Evolutionary conservation across 2,888 invertebrate species (phyloP).

Genomic region (Chaitophorus viminalis): DNA sequence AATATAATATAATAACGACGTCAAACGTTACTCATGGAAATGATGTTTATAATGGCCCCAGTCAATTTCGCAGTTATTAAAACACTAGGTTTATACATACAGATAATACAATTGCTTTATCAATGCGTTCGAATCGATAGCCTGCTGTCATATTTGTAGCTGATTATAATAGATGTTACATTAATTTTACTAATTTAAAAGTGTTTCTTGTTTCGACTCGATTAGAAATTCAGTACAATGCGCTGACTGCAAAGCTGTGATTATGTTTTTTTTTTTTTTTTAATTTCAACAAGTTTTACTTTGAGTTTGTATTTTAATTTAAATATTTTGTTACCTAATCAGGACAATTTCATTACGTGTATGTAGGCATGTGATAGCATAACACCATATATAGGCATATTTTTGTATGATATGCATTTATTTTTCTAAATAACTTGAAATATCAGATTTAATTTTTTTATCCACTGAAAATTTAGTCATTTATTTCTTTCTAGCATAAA

Average conservation of each 20-base stretch:
- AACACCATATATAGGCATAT: not conserved
- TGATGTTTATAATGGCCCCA: not conserved
- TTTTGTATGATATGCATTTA: no score
- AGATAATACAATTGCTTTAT: conserved; percentile 8
- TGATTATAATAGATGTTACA: not conserved
- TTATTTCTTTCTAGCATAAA: not conserved
- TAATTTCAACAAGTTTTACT: not conserved
- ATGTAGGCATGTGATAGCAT: not conserved
- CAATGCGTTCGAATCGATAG: conserved; percentile 8
- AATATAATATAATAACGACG: not conserved
- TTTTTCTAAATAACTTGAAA: not conserved
- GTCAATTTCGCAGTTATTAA: not conserved
- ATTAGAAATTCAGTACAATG: not conserved
- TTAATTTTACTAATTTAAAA: not conserved
- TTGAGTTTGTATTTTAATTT: not conserved
- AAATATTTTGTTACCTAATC: not conserved
- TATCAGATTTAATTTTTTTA: not conserved
- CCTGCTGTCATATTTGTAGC: not conserved
- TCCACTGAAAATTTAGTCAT: not conserved
- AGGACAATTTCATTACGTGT: not conserved
- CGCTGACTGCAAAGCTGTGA: not conserved
- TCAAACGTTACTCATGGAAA: not conserved
- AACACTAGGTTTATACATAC: not conserved
- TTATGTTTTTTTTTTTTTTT: not conserved
- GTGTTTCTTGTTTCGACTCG: not conserved